These are phyloP conservation scores for Limnephilus lunatus DNA, from an alignment of 2,888 invertebrate genomes.

Conservation along the genomic window DNA sequence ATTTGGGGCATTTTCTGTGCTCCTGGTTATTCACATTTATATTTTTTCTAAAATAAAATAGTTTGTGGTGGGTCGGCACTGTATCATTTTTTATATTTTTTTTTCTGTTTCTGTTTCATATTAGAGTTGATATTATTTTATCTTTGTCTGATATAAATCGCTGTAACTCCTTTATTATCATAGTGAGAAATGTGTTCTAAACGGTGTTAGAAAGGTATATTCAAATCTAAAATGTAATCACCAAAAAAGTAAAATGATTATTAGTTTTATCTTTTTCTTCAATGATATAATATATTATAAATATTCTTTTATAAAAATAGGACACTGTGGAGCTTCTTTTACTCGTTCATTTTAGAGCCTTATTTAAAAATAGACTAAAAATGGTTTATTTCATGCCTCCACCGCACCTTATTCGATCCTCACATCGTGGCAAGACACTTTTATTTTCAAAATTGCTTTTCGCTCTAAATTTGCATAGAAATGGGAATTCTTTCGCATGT, in stretches of 20 bases:
- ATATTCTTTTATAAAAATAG: neutral
- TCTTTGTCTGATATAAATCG: no score
- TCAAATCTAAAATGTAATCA: no score
- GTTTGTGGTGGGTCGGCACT: no score
- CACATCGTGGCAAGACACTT: constrained; percentile 5
- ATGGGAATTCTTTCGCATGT: constrained; percentile 53
- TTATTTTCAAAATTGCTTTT: constrained; percentile 45
- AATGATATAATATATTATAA: no score
- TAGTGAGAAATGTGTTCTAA: no score
- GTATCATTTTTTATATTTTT: no score
- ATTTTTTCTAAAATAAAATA: neutral
- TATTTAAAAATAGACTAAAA: neutral
- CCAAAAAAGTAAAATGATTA: no score
- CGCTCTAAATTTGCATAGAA: constrained; percentile 54
- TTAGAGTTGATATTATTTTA: no score
- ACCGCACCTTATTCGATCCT: neutral
- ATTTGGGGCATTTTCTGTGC: constrained; percentile 20
- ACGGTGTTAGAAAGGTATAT: no score
- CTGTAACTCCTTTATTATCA: no score
- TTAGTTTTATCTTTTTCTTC: no score
- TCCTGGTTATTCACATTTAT: neutral
- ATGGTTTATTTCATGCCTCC: neutral
- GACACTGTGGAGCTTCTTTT: neutral
- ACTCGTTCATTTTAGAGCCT: neutral
- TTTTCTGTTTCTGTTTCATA: no score